phyloP scores from a whole-genome alignment of 1,140 invertebrate species.

The Ylistrum balloti region DNA sequence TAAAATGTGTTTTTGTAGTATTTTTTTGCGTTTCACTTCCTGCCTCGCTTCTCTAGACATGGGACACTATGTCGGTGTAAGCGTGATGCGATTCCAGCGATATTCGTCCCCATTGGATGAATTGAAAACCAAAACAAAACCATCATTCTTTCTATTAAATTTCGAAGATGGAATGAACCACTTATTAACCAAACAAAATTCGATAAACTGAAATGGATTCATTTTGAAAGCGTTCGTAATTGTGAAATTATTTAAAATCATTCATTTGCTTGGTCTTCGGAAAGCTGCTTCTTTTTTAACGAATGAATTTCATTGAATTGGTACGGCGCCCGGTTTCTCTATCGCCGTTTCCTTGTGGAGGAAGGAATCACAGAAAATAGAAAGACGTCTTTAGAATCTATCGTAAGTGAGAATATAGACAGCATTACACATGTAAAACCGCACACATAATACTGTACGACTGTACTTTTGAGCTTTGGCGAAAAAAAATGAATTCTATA shows the following conservation, averaged over 20 bases:
- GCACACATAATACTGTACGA: no score
- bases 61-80: not conserved
- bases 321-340: not conserved
- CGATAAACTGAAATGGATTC: conserved; percentile 28
- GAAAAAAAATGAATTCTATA: no score
- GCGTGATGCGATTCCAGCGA: not conserved
- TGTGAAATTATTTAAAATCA: conserved; percentile 40
- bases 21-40: conserved; percentile 1
- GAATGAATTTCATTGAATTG: conserved; percentile 6
- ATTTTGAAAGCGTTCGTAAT: conserved; percentile 30
- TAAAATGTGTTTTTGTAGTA: conserved; percentile 1
- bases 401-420: not conserved
- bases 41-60: not conserved
- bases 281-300: not conserved
- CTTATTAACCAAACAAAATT: not conserved
- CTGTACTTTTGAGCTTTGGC: no score
- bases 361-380: not conserved
- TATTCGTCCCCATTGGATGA: not conserved
- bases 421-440: no score
- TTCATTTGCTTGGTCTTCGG: not conserved
- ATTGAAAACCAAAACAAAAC: conserved; percentile 17
- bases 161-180: conserved; percentile 18
- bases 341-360: not conserved
- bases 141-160: conserved; percentile 21
- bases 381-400: not conserved